Base-by-base conservation (phyloP, 2,888 invertebrate genomes). In the Ferdinandea cuprea region DNA sequence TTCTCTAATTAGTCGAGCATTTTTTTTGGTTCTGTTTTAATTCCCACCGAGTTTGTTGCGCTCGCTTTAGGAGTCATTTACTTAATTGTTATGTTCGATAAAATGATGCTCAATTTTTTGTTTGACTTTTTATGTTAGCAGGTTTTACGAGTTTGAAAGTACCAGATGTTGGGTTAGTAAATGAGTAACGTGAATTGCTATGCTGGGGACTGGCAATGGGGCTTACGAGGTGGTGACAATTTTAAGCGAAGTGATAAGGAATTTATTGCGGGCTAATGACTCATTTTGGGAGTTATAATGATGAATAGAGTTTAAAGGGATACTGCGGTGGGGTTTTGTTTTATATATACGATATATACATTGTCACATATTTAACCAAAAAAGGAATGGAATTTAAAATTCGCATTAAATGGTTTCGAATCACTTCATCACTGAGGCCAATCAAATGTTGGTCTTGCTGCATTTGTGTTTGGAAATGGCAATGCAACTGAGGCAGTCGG, bases 1-100 rank as follows among this genome's bases (percentile, higher is more conserved):
- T 73, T 63, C 73, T 61, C 44, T 73, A 83, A 83, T 83, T 83
- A 78, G 83, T 63, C 68, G 83, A 68, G 61, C 50, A 48, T 72
- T 77, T 77, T 44, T 77, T 77, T 83, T n/a, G n/a, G n/a, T n/a
- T n/a, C n/a, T n/a, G n/a, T n/a, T n/a, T n/a, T n/a, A n/a, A 72
- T 72, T 63, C 66, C 48, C 61, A 63, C n/a, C 9, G 78, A 72
- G 61, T 78, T 77, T 63, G 73, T 40, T 63, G 73, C 58, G 71
- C 59, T 59, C 40, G 13, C 54, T 71, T 40, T 50, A 63, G 56
- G 52, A 83, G 78, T 63, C 78, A 68, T 83, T 83, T 61, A 78
- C 40, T 68, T 83, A 83, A 83, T 83, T 83, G 83, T 83, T 83
- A 83, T 78, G 68, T 83, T 58, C 71, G 30, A 72, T 81, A 30